Base-by-base conservation (phyloP, 2,888 invertebrate genomes). In the Dorcus parallelipipedus region DNA sequence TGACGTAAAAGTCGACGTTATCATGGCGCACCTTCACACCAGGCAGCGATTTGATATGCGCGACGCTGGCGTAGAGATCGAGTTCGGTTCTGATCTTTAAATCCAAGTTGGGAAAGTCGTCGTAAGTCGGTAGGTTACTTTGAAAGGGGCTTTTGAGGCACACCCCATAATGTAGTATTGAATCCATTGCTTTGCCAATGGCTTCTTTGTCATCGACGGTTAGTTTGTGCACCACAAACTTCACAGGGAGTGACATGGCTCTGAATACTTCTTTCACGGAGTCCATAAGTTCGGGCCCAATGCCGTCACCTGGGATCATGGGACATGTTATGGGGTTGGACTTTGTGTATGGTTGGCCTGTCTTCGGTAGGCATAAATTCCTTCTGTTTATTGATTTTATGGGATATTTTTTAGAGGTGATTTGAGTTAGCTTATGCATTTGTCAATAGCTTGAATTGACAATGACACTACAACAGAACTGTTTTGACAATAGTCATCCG, bases 301-400 rank as follows among this genome's bases (percentile, higher is more conserved):
- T 95, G 52, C 97, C 97, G 82, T 97, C 97, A 41, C 97, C 97
- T 2, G 96, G 96, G 61, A 97, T 93, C 45, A 96, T 80, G 6
- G 96, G 95, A 74, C 92, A 93, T 72, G 86, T 89, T 64, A 88
- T 45, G 4, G 17, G 17, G 45, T 20, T 45, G 3, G 6, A 33
- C 6, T 33, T 33, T 33, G 26, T 33, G 26, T 33, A 6, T 33
- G 26, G 26, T 33, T 33, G 26, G 26, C 26, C 26, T 33, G 26
- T 33, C 26, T 33, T 33, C 26, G 3, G 1, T 6, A 6, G 3
- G 26, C 0, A 33, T 5, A 33, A 33, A 7, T 33, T 33, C 3
- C 26, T 33, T 33, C 3, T 33, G 3, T 2, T 2, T 20, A 20
- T 3, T 33, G 26, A 7, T 20, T 20, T 20, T 20, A 33, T 33